Evolutionary conservation across 1,140 invertebrate genomes (phyloP).

Genomic region (Aphis gossypii): DNA sequence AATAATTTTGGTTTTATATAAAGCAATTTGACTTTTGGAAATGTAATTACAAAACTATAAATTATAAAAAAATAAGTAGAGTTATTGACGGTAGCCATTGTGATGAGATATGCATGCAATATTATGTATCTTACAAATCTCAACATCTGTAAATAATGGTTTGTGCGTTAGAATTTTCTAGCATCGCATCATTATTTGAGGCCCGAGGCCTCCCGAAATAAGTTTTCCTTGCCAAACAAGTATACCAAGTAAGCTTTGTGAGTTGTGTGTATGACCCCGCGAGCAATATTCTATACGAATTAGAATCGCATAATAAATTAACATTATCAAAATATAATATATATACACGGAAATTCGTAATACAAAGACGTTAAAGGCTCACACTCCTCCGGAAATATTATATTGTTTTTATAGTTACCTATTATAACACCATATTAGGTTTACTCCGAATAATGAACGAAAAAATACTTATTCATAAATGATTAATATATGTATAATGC

Average conservation of each 20-base stretch:
- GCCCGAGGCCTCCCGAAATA: not conserved
- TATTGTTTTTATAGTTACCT: no score
- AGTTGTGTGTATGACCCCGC: no score
- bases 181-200: not conserved
- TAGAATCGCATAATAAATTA: not conserved
- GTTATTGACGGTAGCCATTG: not conserved
- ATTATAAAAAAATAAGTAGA: not conserved
- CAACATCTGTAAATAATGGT: not conserved
- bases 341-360: not conserved
- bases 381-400: no score
- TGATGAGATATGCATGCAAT: not conserved
- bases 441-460: no score
- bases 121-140: not conserved
- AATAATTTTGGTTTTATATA: not conserved
- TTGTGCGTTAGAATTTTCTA: not conserved
- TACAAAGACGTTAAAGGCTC: no score
- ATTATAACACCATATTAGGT: no score
- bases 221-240: not conserved
- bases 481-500: no score
- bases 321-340: not conserved
- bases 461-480: no score
- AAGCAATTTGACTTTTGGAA: no score
- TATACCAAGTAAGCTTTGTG: not conserved
- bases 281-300: not conserved
- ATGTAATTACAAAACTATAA: not conserved